Percentiles rank a stretch among this genome's conserved stretches.
Conservation (phyloP, 2,797 vertebrate genomes). For the Oreonectes daqikongensis region DNA sequence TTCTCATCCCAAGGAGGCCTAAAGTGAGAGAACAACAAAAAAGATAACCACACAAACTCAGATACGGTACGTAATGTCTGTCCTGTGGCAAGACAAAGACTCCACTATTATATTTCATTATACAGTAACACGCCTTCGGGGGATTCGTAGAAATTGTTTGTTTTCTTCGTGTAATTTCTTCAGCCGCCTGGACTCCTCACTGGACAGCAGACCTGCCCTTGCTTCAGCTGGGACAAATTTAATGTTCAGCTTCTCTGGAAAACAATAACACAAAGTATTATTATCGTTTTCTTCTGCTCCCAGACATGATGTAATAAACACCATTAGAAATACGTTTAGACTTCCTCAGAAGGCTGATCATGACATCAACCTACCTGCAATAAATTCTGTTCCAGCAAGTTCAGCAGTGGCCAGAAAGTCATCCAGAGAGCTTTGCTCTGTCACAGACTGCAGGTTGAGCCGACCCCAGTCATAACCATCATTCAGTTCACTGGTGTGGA, state of each 20-base stretch:
- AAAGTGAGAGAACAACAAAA: slow-evolving; percentile 40
- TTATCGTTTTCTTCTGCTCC: neutral
- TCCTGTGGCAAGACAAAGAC: neutral
- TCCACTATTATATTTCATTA: neutral
- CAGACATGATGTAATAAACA: neutral
- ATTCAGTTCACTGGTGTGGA: slow-evolving; percentile 89
- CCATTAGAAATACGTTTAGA: neutral
- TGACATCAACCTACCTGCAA: slow-evolving; percentile 77
- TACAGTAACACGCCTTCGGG: slow-evolving; percentile 90
- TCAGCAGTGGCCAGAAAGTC: slow-evolving; percentile 94
- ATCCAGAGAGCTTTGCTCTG: slow-evolving; percentile 92
- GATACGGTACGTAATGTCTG: neutral
- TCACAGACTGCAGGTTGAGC: slow-evolving; percentile 89
- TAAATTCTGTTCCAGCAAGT: slow-evolving; percentile 90
- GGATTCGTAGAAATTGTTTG: slow-evolving; percentile 85
- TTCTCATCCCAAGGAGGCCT: slow-evolving; percentile 89
- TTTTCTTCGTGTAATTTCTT: slow-evolving; percentile 89
- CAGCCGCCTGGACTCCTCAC: slow-evolving; percentile 81
- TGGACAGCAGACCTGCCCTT: slow-evolving; percentile 80
- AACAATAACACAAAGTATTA: slow-evolving; percentile 12
- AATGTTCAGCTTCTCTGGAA: slow-evolving; percentile 90
- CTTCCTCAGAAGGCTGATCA: neutral
- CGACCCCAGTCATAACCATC: slow-evolving; percentile 90
- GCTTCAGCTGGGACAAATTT: slow-evolving; percentile 86
- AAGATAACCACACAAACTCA: too few species aligned